Conservation (phyloP, 2,113 vertebrate genomes). For the Lophura nycthemera region DNA sequence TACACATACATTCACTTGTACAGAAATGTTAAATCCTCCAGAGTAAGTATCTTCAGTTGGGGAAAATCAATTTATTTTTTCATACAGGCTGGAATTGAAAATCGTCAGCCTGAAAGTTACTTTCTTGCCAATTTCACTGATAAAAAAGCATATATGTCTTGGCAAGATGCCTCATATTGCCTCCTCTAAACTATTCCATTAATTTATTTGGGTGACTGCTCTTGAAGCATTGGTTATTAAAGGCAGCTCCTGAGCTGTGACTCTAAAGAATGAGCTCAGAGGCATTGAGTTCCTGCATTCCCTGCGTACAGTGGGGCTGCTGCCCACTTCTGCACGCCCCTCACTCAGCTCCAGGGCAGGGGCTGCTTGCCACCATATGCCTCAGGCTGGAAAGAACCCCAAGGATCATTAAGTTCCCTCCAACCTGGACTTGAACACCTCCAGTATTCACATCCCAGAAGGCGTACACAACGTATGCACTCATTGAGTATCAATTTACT, state of each 20-base stretch:
- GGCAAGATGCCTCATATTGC: conserved; percentile 68
- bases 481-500: neutral
- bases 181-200: conserved; percentile 76
- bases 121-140: conserved; percentile 80
- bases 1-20: conserved; percentile 50
- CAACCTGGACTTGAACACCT: no score
- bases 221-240: conserved; percentile 70
- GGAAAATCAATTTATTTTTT: conserved; percentile 82
- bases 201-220: conserved; percentile 78
- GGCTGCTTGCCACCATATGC: no score
- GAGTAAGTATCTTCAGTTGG: conserved; percentile 74
- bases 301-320: neutral
- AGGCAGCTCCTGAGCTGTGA: conserved; percentile 38
- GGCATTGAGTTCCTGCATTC: neutral
- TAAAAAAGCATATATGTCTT: conserved; percentile 73
- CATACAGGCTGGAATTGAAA: conserved; percentile 77
- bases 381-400: no score
- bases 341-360: neutral
- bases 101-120: conserved; percentile 76
- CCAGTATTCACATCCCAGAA: no score
- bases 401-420: no score
- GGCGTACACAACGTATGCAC: neutral
- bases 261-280: conserved; percentile 32
- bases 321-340: neutral
- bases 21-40: conserved; percentile 76